phyloP scores from a whole-genome alignment of 2,113 vertebrate genomes.

The Thalassarche chlororhynchos region DNA sequence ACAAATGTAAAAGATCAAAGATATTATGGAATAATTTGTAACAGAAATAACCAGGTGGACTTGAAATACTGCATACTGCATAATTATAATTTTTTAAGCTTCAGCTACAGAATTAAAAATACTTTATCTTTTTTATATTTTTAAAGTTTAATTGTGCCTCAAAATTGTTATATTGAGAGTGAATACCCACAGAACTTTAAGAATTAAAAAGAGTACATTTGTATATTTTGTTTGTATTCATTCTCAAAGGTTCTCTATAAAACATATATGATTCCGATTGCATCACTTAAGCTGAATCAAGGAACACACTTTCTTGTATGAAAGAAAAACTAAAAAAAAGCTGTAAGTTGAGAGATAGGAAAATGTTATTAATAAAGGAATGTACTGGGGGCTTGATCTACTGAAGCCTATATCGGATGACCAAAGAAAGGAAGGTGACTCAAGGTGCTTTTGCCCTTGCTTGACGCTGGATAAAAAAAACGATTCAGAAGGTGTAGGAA shows the following conservation, averaged over 20 bases:
- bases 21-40: not conserved
- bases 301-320: not conserved
- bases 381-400: not conserved
- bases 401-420: not conserved
- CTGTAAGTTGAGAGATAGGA: not conserved
- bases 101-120: not conserved
- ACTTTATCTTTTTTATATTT: not conserved
- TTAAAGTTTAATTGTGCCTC: not conserved
- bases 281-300: not conserved
- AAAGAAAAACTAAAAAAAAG: not conserved
- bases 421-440: not conserved
- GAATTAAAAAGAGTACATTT: not conserved
- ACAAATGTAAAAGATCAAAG: not conserved
- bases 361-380: not conserved
- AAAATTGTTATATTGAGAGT: not conserved
- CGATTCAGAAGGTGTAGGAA: not conserved
- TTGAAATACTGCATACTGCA: not conserved
- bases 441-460: not conserved
- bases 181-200: not conserved
- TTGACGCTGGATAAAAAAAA: not conserved
- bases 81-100: not conserved
- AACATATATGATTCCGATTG: not conserved
- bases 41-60: not conserved
- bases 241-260: not conserved
- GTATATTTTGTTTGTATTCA: not conserved